phyloP scores from a whole-genome alignment of 2,797 vertebrate species.

The Gymnoscopelus braueri region DNA sequence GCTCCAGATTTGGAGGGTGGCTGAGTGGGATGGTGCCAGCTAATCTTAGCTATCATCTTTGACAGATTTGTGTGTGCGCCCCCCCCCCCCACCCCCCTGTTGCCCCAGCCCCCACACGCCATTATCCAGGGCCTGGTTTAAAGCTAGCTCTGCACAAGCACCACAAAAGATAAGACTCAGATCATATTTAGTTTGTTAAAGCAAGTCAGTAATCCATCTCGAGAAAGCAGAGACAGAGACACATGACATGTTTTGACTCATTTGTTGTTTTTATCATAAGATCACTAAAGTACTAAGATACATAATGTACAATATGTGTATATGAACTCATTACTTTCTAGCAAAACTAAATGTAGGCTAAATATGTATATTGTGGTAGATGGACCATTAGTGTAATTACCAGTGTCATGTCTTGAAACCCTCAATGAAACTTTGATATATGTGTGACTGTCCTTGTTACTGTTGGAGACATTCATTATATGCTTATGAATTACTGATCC shows the following conservation, averaged over 20 bases:
- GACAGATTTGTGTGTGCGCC: background rate
- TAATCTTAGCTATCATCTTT: constrained; percentile 16
- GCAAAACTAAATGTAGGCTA: background rate
- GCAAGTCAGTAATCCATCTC: constrained; percentile 27
- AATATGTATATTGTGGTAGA: background rate
- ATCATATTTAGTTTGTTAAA: constrained; percentile 36
- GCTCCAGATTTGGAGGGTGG: constrained; percentile 4
- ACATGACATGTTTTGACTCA: constrained; percentile 60
- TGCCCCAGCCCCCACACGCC: no score
- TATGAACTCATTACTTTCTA: constrained; percentile 6
- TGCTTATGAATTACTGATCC: constrained; percentile 19
- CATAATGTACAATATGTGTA: constrained; percentile 20
- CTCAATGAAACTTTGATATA: constrained; percentile 11
- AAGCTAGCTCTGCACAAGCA: constrained; percentile 31
- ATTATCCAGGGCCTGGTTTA: constrained; percentile 16
- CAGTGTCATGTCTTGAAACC: constrained; percentile 5
- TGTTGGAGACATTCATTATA: constrained; percentile 4
- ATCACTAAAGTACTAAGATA: constrained; percentile 12
- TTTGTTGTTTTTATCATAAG: constrained; percentile 46
- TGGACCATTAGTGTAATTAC: constrained; percentile 6
- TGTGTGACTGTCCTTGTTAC: constrained; percentile 3
- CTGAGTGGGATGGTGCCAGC: constrained; percentile 12
- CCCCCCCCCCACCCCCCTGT: no score
- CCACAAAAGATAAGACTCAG: constrained; percentile 20
- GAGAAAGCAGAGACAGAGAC: constrained; percentile 48